Percentiles rank a stretch among this genome's conserved stretches.
Evolutionary conservation across 1,140 invertebrate species (phyloP).

Genomic region (Caenorhabditis inopinata): DNA sequence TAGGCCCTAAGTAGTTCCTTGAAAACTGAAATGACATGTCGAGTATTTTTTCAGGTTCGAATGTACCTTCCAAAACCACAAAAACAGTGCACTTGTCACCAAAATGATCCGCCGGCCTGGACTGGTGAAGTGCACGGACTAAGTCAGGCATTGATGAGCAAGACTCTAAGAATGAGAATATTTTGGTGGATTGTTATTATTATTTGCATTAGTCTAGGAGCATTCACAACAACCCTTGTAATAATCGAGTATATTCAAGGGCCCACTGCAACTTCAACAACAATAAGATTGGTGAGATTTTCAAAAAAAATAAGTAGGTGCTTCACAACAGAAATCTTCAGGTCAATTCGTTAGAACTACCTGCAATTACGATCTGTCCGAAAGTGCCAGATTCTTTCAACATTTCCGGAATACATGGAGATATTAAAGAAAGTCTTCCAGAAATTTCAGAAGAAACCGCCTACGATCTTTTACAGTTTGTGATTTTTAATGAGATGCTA

Average conservation of each 20-base stretch:
- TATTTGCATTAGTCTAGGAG: slow-evolving; percentile 54
- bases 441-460: slow-evolving; percentile 45
- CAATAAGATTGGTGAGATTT: slow-evolving; percentile 53
- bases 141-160: slow-evolving; percentile 57
- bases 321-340: not conserved
- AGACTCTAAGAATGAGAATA: slow-evolving; percentile 47
- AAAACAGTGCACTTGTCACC: slow-evolving; percentile 57
- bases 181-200: slow-evolving; percentile 61
- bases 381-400: slow-evolving; percentile 62
- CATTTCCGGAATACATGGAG: slow-evolving; percentile 51
- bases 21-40: no score
- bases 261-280: slow-evolving; percentile 63
- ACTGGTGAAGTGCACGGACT: slow-evolving; percentile 63
- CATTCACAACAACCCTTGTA: slow-evolving; percentile 54
- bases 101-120: slow-evolving; percentile 60
- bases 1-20: no score
- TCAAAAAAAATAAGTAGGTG: not conserved
- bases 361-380: slow-evolving; percentile 60
- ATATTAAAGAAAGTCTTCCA: slow-evolving; percentile 51
- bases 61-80: slow-evolving; percentile 40
- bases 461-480: slow-evolving; percentile 16
- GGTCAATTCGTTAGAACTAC: slow-evolving; percentile 54
- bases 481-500: not conserved
- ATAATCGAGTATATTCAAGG: slow-evolving; percentile 62
- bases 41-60: not conserved